Evolutionary conservation across 2,888 invertebrate genomes (phyloP), one percentile per base, ranked within the genome.

Genomic region (Notodonta dromedarius): DNA sequence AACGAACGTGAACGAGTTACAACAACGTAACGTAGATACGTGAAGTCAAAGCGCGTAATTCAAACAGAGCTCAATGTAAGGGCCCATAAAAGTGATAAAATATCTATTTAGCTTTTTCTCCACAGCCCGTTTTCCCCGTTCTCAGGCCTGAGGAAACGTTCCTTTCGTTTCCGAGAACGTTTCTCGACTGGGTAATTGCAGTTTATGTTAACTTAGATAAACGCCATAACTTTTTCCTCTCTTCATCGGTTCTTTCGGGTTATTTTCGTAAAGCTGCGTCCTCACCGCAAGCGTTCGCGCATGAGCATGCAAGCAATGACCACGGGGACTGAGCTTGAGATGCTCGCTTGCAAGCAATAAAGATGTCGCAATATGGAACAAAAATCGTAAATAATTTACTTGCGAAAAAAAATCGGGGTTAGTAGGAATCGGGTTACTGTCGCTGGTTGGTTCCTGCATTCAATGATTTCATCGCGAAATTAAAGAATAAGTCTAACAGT

Each of bases 21-120:
- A 56, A 69, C 56, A 58, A 53, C 46, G 46, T 46, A n/a, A 53
- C 35, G 35, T 35, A 54, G 9, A 39, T 54, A 54, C 54, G 54
- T 79, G 78, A 73, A 79, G 72, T 77, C 77, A 72, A 76, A 73
- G 71, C 69, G 76, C 74, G 83, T 88, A 89, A 87, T 84, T 90
- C 87, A 87, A 86, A 82, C 79, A 82, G 82, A 82, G 86, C 87
- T 86, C 86, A 86, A 84, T 86, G 83, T 86, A 87, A 89, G 82
- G 81, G 89, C 84, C 91, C 77, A 91, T 91, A 91, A 91, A 91
- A 89, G 89, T 90, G 91, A 91, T 91, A 91, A 90, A 91, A 91
- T 91, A 91, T 90, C 90, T 91, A 90, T 91, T 91, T 89, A 89
- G 87, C 86, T 86, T 86, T 88, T 88, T 84, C 82, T 83, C 69